A percentile compares a stretch with the other conserved stretches of the same genome.
Conservation (phyloP, 2,113 vertebrate species). For the Xiphias gladius region DNA sequence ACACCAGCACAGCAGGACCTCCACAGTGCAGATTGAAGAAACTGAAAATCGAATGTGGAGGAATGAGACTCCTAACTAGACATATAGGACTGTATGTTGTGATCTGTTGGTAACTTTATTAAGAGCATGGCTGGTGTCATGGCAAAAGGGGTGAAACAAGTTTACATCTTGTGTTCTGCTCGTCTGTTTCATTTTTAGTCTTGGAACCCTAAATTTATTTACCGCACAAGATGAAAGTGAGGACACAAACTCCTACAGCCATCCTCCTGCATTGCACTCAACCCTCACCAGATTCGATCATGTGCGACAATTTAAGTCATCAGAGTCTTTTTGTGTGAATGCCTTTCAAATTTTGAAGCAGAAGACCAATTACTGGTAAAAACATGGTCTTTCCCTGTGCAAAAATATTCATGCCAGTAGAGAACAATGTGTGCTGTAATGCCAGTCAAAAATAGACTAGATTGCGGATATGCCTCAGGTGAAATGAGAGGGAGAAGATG, state of each 20-base stretch:
- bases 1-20: constrained; percentile 11
- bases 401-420: constrained; percentile 5
- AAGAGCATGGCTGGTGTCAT: constrained; percentile 4
- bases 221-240: background rate
- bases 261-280: background rate
- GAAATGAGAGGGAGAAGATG: constrained; percentile 73
- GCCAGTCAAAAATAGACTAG: constrained; percentile 60
- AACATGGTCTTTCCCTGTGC: background rate
- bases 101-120: constrained; percentile 25
- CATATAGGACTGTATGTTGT: constrained; percentile 17
- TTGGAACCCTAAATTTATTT: constrained; percentile 7
- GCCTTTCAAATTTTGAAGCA: constrained; percentile 2
- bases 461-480: constrained; percentile 64
- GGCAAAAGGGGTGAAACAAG: background rate
- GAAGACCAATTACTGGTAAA: background rate
- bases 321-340: background rate
- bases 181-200: background rate
- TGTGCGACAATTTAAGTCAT: constrained; percentile 24
- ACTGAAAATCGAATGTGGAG: constrained; percentile 58
- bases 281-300: constrained; percentile 6
- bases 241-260: background rate
- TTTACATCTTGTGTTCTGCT: background rate
- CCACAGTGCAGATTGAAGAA: constrained; percentile 40
- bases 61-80: constrained; percentile 37
- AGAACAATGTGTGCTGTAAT: constrained; percentile 35